Base-by-base conservation (phyloP, 2,888 invertebrate species). In the Hyppa rectilinea region DNA sequence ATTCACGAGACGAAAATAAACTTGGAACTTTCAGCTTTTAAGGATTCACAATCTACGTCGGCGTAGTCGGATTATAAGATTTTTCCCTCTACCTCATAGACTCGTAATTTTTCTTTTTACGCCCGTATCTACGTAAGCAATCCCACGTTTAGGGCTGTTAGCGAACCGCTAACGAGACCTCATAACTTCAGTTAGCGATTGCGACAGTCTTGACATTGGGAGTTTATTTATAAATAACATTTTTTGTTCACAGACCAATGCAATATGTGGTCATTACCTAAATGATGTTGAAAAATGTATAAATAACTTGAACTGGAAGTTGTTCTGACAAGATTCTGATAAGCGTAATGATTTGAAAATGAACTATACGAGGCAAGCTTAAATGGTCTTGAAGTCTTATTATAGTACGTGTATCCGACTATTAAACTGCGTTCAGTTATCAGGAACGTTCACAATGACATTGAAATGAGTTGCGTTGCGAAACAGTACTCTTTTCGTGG, bases 401-500 rank as follows among this genome's bases (percentile, higher is more conserved):
- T 66, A 63, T 17, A 47, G 47, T 71, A 34, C 20, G 49, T 59
- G 65, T 52, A 75, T 52, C 34, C 31, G 52, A 59, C 17, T 71
- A 70, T 72, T 52, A 47, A 71, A 76, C 60, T 65, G 55, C 73
- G 50, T 45, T 73, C 85, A 84, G 83, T 86, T 88, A 86, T 90
- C 89, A 89, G 90, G 88, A 88, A 83, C 89, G 88, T 88, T 92
- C 87, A 87, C 90, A 92, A 87, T 95, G 95, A 95, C 95, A 96
- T 95, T 96, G 96, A 94, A 94, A 90, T 88, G 84, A 84, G 90
- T 85, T 93, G 92, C 91, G 90, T 95, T 95, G 94, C 95, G 95
- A 95, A 95, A 95, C 92, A 89, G 89, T 93, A 92, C 92, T 93
- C 92, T 95, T 95, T 95, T 95, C 90, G 95, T 93, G 92, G 88